phyloP scores from a whole-genome alignment of 2,113 vertebrate genomes.

The Hippolais icterina region DNA sequence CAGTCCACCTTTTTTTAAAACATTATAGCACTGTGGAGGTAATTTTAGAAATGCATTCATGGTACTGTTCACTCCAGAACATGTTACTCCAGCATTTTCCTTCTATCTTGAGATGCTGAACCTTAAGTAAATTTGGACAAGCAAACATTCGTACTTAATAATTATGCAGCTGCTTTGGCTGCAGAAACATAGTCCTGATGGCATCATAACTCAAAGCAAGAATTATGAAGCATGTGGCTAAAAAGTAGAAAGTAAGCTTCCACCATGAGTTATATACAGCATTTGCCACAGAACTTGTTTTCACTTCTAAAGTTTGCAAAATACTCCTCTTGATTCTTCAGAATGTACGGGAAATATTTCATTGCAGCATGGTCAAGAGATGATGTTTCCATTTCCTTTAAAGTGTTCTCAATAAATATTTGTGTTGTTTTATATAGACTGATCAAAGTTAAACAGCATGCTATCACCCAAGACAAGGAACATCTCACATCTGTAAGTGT shows the following conservation, averaged over 20 bases:
- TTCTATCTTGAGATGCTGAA: neutral
- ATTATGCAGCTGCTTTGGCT: neutral
- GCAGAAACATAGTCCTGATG: neutral
- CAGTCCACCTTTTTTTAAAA: neutral
- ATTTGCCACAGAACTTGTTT: neutral
- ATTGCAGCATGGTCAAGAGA: neutral
- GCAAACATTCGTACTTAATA: neutral
- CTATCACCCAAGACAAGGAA: neutral
- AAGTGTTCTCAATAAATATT: slow-evolving; percentile 14
- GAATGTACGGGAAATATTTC: slow-evolving; percentile 18
- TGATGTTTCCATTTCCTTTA: slow-evolving; percentile 22
- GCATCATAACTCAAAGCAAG: neutral
- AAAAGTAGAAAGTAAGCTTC: neutral
- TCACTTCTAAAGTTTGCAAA: neutral
- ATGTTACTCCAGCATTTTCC: neutral
- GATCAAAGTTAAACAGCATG: slow-evolving; percentile 28
- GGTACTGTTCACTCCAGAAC: neutral
- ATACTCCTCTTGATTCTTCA: neutral
- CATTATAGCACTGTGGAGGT: neutral
- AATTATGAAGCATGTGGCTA: neutral
- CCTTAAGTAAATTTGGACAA: neutral
- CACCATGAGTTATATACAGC: neutral
- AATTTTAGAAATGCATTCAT: neutral
- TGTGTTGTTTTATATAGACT: neutral
- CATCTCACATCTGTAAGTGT: slow-evolving; percentile 4